Base-by-base conservation (phyloP, 1,140 invertebrate species). In the Holcopasites calliopsidis region DNA sequence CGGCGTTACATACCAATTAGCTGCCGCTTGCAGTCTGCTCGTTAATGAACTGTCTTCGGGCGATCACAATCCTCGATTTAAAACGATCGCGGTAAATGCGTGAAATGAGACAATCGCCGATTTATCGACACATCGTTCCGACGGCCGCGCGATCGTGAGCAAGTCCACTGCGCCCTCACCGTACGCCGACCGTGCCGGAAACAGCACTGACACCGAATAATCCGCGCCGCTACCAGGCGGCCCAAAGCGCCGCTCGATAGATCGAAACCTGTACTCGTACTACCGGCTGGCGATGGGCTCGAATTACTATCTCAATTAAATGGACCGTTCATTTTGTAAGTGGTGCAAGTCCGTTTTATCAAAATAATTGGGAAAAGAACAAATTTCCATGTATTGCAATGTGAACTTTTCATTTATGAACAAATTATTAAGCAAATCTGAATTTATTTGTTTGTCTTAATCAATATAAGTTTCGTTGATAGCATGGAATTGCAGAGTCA, bases 201-300 rank as follows among this genome's bases (percentile, higher is more conserved):
- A 42, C 77, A 77, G 50, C 42, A 77, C 81, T 83, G 81, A 57
- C 54, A 73, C 71, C 73, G 82, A 82, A 47, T 21, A 42, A 72
- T 31, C 52, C 66, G 21, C 11, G 79, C 57, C 23, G 68, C 50
- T 42, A 61, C 60, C 49, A 49, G 62, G n/a, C 52, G 21, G 42
- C n/a, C 50, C 44, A 57, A 75, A 75, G 73, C 64, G 73, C 73
- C 72, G 60, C 26, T 50, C 58, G 35, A 70, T 52, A 47, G 62
- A 49, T 71, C 66, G 72, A 47, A 16, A 68, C 50, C 31, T 50
- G 61, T 74, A 31, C 62, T 21, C 40, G 71, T 57, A 66, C 71
- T 47, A 55, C 40, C 0, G n/a, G 6, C 21, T 44, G 66, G 71
- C 21, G 71, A 74, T 74, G 71, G 71, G n/a, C 21, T 66, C 62